A percentile compares a stretch with the other conserved stretches of the same genome.
Conservation (phyloP, 37 sponge, comb jelly and placozoan species). For the Haliclona indistincta region DNA sequence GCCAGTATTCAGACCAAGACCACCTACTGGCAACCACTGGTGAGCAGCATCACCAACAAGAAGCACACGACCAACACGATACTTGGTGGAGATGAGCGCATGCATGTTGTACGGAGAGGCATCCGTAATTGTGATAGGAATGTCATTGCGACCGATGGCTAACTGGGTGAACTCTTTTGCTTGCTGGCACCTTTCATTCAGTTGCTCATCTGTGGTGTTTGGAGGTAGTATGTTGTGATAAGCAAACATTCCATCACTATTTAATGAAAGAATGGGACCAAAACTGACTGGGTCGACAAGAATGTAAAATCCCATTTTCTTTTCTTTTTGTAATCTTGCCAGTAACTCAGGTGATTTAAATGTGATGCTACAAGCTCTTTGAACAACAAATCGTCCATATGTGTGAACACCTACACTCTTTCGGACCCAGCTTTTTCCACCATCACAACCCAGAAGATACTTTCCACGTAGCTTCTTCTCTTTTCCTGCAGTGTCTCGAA, state of each 20-base stretch:
- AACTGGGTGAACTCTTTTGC: slow-evolving; percentile 1
- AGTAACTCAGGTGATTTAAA: slow-evolving; percentile 51
- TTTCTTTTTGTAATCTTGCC: neutral
- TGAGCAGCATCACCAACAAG: slow-evolving; percentile 82
- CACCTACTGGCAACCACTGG: slow-evolving; percentile 83
- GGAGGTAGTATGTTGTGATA: slow-evolving; percentile 28
- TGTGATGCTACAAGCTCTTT: slow-evolving; percentile 54
- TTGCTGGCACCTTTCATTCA: slow-evolving; percentile 23
- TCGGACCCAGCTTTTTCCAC: slow-evolving; percentile 58
- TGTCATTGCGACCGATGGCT: slow-evolving; percentile 10
- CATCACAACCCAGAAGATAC: slow-evolving; percentile 71
- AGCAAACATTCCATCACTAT: slow-evolving; percentile 26
- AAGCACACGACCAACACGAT: slow-evolving; percentile 60
- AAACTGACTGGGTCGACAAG: neutral
- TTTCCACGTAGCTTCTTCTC: slow-evolving; percentile 43
- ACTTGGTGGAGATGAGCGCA: slow-evolving; percentile 56
- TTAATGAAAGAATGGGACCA: slow-evolving; percentile 28
- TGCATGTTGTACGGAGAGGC: slow-evolving; percentile 61
- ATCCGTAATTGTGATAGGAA: slow-evolving; percentile 30
- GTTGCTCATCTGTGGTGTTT: slow-evolving; percentile 14
- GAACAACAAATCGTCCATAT: slow-evolving; percentile 59
- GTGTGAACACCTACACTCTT: slow-evolving; percentile 54
- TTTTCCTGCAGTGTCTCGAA: neutral
- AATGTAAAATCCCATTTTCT: slow-evolving; percentile 15
- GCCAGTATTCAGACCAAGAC: slow-evolving; percentile 83